phyloP scores from a whole-genome alignment of 2,113 vertebrate genomes.

The Calypte anna region DNA sequence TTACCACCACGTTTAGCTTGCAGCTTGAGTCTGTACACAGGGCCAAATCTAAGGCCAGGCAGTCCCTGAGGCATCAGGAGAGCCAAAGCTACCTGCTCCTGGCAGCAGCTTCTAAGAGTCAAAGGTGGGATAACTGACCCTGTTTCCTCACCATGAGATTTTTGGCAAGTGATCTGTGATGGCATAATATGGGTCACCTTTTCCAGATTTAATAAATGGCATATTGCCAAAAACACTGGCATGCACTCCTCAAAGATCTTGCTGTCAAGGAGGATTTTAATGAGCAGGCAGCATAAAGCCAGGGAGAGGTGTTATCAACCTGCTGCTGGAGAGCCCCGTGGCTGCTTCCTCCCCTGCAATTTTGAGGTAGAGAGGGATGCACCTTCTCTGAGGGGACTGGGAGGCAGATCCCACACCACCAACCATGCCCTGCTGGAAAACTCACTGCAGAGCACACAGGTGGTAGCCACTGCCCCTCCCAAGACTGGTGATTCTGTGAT shows the following conservation, averaged over 20 bases:
- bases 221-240: neutral
- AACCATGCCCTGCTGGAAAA: neutral
- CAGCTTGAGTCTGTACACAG: neutral
- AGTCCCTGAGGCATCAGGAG: neutral
- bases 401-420: neutral
- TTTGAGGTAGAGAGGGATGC: fast-evolving
- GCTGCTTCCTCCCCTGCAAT: neutral
- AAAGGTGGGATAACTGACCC: neutral
- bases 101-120: neutral
- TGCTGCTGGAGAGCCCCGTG: fast-evolving
- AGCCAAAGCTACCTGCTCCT: neutral
- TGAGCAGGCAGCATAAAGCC: neutral
- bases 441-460: fast-evolving
- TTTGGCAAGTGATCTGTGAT: neutral
- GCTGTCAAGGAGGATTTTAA: neutral
- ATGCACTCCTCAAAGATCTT: neutral
- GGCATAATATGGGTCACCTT: neutral
- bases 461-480: neutral
- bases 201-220: neutral
- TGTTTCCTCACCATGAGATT: neutral
- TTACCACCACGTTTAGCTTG: neutral
- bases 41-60: neutral
- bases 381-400: neutral
- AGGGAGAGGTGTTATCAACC: neutral
- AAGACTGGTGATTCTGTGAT: neutral